phyloP scores from a whole-genome alignment of 2,888 invertebrate genomes.

The Leucoma salicis region DNA sequence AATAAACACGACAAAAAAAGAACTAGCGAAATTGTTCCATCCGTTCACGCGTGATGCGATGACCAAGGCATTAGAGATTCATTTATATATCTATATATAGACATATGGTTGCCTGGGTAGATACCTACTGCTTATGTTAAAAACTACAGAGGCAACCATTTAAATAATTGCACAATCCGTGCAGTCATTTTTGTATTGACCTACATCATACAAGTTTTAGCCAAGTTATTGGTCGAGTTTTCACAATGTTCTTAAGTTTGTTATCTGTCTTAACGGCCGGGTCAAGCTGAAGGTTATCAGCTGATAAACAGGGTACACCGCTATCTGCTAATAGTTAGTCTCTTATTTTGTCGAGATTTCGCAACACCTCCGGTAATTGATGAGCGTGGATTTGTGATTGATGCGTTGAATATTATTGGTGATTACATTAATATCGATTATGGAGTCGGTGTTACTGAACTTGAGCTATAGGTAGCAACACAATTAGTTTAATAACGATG shows the following conservation, averaged over 20 bases:
- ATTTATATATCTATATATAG: no score
- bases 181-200: no score
- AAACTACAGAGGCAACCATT: no score
- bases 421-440: background rate
- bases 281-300: constrained; percentile 46
- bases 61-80: no score
- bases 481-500: background rate
- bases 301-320: constrained; percentile 36
- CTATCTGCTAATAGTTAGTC: constrained; percentile 26
- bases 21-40: no score
- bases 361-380: constrained; percentile 23
- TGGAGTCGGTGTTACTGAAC: background rate
- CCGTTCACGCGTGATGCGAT: no score
- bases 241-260: constrained; percentile 16
- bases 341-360: constrained; percentile 45
- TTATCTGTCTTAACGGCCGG: constrained; percentile 44
- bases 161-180: no score
- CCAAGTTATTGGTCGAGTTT: constrained; percentile 14
- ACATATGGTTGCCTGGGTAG: no score
- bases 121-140: no score
- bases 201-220: background rate
- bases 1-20: no score
- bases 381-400: background rate
- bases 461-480: no score
- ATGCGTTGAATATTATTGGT: background rate